These are phyloP conservation scores for Sceloporus undulatus DNA, from an alignment of 2,113 vertebrate genomes.

Conservation along the genomic window DNA sequence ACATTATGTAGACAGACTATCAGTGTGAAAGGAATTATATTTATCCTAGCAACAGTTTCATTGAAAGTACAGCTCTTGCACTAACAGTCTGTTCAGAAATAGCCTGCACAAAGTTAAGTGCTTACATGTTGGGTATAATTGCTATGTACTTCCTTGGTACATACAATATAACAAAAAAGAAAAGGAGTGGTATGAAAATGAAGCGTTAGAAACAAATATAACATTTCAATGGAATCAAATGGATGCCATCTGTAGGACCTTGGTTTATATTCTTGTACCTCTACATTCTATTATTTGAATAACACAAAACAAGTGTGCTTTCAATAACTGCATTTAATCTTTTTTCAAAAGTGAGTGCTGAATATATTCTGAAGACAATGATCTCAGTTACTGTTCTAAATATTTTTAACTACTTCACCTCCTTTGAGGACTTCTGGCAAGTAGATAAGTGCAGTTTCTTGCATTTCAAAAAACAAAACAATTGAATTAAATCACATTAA, in stretches of 20 bases:
- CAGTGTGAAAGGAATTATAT: constrained; percentile 34
- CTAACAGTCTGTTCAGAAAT: constrained; percentile 15
- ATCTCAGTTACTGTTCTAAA: too few species aligned
- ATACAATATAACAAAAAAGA: constrained; percentile 30
- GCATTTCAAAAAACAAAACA: background rate
- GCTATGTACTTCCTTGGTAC: constrained; percentile 46
- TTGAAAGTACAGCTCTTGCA: background rate
- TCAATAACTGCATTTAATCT: background rate
- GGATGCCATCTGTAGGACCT: background rate
- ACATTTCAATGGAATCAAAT: constrained; percentile 16
- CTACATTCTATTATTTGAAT: background rate
- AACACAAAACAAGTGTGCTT: background rate
- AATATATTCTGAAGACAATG: background rate
- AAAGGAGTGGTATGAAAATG: constrained; percentile 17
- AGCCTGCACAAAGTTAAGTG: constrained; percentile 52
- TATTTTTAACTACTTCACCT: background rate
- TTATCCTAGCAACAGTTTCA: constrained; percentile 25
- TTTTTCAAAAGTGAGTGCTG: background rate
- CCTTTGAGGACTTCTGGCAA: background rate
- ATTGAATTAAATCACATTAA: background rate
- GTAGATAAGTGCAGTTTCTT: background rate
- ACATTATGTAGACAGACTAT: constrained; percentile 1
- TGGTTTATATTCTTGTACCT: background rate
- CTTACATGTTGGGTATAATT: constrained; percentile 26
- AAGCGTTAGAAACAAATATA: constrained; percentile 53